Evolutionary conservation across 2,113 vertebrate species (phyloP).

Genomic region (Rhynchomys soricoides): DNA sequence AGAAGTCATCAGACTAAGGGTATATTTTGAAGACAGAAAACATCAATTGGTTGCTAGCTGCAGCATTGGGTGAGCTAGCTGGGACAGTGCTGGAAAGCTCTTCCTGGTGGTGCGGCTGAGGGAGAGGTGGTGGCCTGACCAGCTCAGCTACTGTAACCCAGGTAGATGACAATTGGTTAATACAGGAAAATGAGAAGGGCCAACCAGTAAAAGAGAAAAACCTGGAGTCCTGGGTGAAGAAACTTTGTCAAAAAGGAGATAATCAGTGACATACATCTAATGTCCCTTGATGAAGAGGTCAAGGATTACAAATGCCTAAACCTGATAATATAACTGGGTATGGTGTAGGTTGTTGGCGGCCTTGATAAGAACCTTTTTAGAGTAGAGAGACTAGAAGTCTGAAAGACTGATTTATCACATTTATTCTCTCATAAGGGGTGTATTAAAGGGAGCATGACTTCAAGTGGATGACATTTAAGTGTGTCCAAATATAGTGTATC

Average conservation of each 20-base stretch:
- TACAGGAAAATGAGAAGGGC: conserved; percentile 27
- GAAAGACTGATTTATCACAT: conserved; percentile 45
- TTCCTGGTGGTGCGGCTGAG: not conserved
- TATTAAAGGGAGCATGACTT: conserved; percentile 54
- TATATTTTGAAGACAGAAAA: conserved; percentile 30
- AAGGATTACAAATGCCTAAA: not conserved
- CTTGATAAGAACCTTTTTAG: conserved; percentile 52
- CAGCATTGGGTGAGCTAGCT: not conserved
- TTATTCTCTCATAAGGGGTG: conserved; percentile 37
- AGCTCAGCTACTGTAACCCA: not conserved
- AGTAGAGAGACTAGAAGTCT: conserved; percentile 31
- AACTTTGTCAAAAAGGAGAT: conserved; percentile 40
- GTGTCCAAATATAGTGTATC: conserved; percentile 45
- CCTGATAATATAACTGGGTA: not conserved
- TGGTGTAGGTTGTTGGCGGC: conserved; percentile 25
- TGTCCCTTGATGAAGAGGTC: not conserved
- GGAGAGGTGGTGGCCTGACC: not conserved
- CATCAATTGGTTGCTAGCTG: not conserved
- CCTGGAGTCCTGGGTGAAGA: conserved; percentile 5
- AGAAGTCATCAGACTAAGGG: conserved; percentile 9
- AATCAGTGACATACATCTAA: conserved; percentile 3
- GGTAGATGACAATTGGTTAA: not conserved
- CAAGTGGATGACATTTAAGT: conserved; percentile 69
- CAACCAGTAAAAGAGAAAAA: conserved; percentile 24
- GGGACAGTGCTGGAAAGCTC: not conserved